Conservation (phyloP, 2,888 invertebrate species). For the Epistrophe grossulariae region DNA sequence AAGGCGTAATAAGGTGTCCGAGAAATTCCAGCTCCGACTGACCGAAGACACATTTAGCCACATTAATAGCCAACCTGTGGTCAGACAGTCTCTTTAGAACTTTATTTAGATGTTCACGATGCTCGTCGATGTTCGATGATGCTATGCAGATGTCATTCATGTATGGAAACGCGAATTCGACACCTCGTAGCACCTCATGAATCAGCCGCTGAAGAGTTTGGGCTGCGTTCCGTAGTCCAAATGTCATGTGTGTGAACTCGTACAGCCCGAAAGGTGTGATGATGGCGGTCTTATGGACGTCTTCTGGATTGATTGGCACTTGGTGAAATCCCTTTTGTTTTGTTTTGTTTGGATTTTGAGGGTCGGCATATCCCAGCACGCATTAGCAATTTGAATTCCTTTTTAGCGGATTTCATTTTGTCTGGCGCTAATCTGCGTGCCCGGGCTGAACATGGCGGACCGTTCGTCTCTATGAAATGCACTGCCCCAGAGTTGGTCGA, state of each 20-base stretch:
- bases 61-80: conserved; percentile 21
- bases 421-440: neutral
- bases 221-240: no score
- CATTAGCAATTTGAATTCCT: neutral
- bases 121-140: neutral
- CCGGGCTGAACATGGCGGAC: neutral
- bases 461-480: neutral
- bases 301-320: no score
- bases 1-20: no score
- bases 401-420: neutral
- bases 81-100: neutral
- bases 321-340: no score
- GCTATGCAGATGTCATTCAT: conserved; percentile 37
- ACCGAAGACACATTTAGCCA: conserved; percentile 10
- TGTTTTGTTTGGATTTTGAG: neutral
- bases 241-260: no score
- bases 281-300: no score
- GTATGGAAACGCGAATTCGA: neutral
- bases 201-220: no score
- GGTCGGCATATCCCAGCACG: neutral
- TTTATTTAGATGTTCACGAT: neutral
- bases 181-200: neutral
- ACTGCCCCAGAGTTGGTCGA: no score
- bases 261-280: no score
- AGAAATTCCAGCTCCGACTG: no score